Base-by-base conservation (phyloP, 2,888 invertebrate genomes). In the Congeria kusceri region DNA sequence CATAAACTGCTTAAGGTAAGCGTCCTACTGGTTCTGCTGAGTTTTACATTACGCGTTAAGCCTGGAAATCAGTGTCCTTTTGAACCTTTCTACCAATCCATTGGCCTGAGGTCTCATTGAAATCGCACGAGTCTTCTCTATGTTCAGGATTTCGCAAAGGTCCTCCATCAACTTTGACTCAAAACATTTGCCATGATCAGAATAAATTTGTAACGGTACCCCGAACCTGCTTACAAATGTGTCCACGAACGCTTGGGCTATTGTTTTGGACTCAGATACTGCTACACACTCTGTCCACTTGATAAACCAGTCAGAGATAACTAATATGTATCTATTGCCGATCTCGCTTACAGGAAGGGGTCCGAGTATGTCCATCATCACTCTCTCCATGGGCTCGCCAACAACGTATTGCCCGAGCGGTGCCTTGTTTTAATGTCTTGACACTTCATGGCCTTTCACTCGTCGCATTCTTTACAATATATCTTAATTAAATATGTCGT, bases 71-170 rank as follows among this genome's bases (percentile, higher is more conserved):
- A 83, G 69, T 0, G 80, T 83, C 3, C 77, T 58, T 46, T 83
- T 83, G 39, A 80, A 83, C 3, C 82, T 29, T 44, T 82, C 80
- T 0, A 82, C 77, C 44, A 53, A 39, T 13, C 73, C 78, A 62
- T 81, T 79, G 15, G 76, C 68, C 29, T 76, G 76, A 32, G 75
- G 76, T n/a, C 72, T 27, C 57, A 67, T 62, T 56, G 62, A 39
- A 1, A 71, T 77, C 3, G 77, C 68, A 18, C 63, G 46, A 2
- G 73, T 74, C 44, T 81, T 84, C 9, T 79, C 61, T 28, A 84
- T 84, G 0, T 56, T 15, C 5, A 81, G 46, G 1, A 84, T 25
- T 20, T 61, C 67, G 71, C 76, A 83, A 39, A 81, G 28, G 9
- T 70, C 77, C 25, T 47, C 39, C 28, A 83, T 68, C 20, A 83